Evolutionary conservation across 2,888 invertebrate species (phyloP), one percentile per base, ranked within the genome.

Genomic region (Cloeon dipterum): DNA sequence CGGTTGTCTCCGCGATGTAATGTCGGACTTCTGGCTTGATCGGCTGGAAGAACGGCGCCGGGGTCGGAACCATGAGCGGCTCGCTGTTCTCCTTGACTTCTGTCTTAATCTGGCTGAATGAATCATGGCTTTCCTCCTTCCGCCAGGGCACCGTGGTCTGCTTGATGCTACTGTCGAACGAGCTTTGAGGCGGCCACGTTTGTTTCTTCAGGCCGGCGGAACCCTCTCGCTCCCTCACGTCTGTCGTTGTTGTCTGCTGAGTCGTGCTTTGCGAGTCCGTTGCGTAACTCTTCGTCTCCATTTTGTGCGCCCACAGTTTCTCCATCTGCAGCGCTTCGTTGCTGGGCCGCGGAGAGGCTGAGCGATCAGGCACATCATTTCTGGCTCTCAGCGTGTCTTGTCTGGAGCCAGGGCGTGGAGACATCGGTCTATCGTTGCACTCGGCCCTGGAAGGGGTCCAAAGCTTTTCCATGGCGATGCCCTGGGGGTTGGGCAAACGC

Each of bases 181-280:
- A 51, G 0, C 56, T 57, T 20, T 58, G 53, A 10, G 53, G 51
- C 41, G 55, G 56, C 45, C 63, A 64, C 39, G 62, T 61, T 3
- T 69, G 63, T 74, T 74, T 74, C 1, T 70, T 55, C 50, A 70
- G 73, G 44, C 74, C 72, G 73, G 74, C 74, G 39, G 65, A n/a
- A n/a, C n/a, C n/a, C n/a, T n/a, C n/a, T n/a, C n/a, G n/a, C n/a
- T n/a, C n/a, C n/a, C n/a, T n/a, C n/a, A n/a, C n/a, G n/a, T n/a
- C n/a, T n/a, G n/a, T n/a, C n/a, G n/a, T n/a, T n/a, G n/a, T n/a
- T n/a, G n/a, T n/a, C n/a, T n/a, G n/a, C n/a, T n/a, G n/a, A n/a
- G n/a, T n/a, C n/a, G n/a, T n/a, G n/a, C n/a, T n/a, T n/a, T n/a
- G n/a, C n/a, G n/a, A n/a, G n/a, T n/a, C n/a, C n/a, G n/a, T n/a